Evolutionary conservation across 2,888 invertebrate species (phyloP).

Genomic region (Sarcophaga variegata): DNA sequence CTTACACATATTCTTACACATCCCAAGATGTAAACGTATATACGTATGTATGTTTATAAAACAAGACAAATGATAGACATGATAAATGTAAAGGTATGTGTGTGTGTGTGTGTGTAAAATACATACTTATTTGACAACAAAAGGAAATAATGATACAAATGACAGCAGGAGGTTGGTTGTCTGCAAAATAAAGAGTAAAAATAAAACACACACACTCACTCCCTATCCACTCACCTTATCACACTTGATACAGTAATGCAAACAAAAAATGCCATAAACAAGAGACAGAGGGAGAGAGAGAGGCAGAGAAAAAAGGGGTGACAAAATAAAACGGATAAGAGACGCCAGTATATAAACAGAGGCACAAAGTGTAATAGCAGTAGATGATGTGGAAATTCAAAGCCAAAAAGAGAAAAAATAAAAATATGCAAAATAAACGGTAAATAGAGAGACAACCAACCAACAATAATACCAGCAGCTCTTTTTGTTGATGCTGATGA

Average conservation of each 20-base stretch:
- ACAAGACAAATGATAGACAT: slow-evolving; percentile 50
- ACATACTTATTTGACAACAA: slow-evolving; percentile 59
- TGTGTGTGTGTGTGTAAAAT: slow-evolving; percentile 7
- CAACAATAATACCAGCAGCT: slow-evolving; percentile 30
- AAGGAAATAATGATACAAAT: slow-evolving; percentile 65
- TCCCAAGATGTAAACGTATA: no score
- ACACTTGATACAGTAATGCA: not conserved
- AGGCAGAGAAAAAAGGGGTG: slow-evolving; percentile 1
- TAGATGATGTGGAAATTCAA: slow-evolving; percentile 60
- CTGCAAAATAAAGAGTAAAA: slow-evolving; percentile 50
- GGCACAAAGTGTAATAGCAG: slow-evolving; percentile 6
- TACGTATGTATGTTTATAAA: slow-evolving; percentile 1
- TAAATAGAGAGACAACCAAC: slow-evolving; percentile 33
- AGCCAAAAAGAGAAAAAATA: slow-evolving; percentile 22
- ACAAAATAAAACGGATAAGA: not conserved
- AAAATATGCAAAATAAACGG: slow-evolving; percentile 24
- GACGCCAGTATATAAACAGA: slow-evolving; percentile 17
- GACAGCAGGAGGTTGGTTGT: slow-evolving; percentile 62
- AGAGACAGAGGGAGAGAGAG: not conserved
- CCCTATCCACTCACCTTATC: not conserved
- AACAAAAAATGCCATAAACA: not conserved
- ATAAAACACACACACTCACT: slow-evolving; percentile 6
- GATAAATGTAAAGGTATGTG: not conserved
- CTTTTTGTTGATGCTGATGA: slow-evolving; percentile 34
- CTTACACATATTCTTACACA: not conserved